These are phyloP conservation scores for Chiroxiphia lanceolata DNA, from an alignment of 2,797 vertebrate species.

Conservation along the genomic window DNA sequence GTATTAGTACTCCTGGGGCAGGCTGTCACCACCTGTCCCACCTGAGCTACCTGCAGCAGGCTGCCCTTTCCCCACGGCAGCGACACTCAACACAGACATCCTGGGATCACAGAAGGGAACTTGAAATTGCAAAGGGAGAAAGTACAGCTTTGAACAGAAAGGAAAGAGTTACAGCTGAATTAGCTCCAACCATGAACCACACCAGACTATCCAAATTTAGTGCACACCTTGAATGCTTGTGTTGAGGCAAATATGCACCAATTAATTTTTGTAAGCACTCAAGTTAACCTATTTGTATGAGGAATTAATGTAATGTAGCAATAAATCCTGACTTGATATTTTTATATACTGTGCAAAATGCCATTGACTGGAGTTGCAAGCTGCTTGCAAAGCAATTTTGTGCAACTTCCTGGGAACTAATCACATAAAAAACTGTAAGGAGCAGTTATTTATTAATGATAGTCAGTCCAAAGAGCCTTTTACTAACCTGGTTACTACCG, in stretches of 20 bases:
- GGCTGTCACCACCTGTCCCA: neutral
- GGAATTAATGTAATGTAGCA: neutral
- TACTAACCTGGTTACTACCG: neutral
- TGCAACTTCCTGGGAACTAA: neutral
- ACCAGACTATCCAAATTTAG: neutral
- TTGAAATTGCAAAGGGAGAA: neutral
- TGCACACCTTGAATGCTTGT: neutral
- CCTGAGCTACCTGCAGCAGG: neutral
- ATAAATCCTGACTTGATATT: neutral
- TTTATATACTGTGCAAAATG: neutral
- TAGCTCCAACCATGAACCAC: neutral
- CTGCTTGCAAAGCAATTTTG: neutral
- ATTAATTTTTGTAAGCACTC: neutral
- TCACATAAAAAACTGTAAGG: neutral
- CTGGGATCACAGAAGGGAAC: neutral
- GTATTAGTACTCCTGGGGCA: neutral
- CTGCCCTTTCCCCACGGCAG: neutral
- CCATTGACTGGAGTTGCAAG: neutral
- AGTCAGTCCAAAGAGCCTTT: neutral
- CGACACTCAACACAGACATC: neutral
- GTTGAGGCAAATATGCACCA: neutral
- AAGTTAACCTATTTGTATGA: neutral
- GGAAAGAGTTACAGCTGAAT: neutral
- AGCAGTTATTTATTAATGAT: neutral
- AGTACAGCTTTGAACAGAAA: neutral